phyloP scores from a whole-genome alignment of 2,888 invertebrate species.

The Monochamus alternatus region DNA sequence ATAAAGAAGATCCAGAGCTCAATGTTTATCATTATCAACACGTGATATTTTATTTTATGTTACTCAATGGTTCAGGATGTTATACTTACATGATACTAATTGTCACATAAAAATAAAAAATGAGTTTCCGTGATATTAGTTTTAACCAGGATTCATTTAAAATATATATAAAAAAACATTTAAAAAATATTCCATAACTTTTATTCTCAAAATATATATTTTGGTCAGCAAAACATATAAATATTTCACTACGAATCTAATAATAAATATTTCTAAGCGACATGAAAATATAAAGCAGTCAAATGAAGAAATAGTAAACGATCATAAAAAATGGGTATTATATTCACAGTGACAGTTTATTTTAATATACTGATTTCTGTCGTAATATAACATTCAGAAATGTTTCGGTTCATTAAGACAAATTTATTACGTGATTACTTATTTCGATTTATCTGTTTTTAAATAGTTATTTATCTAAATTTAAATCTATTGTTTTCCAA shows the following conservation, averaged over 20 bases:
- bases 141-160: too few relatives aligned
- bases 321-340: background rate
- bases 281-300: slow-evolving; percentile 3
- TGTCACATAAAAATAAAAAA: too few relatives aligned
- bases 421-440: background rate
- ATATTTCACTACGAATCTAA: background rate
- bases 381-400: background rate
- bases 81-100: too few relatives aligned
- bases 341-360: background rate
- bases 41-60: too few relatives aligned
- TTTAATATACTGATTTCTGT: slow-evolving; percentile 1
- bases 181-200: background rate
- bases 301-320: background rate
- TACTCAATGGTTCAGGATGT: too few relatives aligned
- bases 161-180: too few relatives aligned
- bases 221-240: background rate
- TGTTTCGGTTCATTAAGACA: background rate
- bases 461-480: background rate
- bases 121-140: too few relatives aligned
- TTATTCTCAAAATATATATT: background rate
- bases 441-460: background rate
- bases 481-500: background rate
- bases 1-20: too few relatives aligned
- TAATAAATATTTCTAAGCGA: background rate
- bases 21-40: too few relatives aligned